Evolutionary conservation across 1,140 invertebrate genomes (phyloP), one percentile per base, ranked within the genome.

Genomic region (Gryllus bimaculatus): DNA sequence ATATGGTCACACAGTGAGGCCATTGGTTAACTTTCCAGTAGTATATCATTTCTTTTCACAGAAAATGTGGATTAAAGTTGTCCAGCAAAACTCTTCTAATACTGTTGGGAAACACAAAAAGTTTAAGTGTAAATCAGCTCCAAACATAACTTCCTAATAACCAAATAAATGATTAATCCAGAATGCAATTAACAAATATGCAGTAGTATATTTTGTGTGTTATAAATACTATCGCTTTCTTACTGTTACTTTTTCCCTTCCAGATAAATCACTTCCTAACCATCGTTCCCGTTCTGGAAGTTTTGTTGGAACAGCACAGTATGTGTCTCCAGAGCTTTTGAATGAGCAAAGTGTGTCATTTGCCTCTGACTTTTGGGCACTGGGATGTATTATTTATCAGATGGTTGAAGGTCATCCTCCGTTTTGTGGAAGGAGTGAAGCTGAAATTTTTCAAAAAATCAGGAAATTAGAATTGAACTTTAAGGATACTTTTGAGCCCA

Each of bases 281-380:
- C 54, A 66, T 66, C 54, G 54, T 66, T 66, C 54, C 54, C 54
- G 54, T 66, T 10, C 10, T 48, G 47, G 8, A 5, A 39, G 76
- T 77, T 77, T 77, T 39, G 74, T 21, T 10, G 74, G 74, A 12
- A 75, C 74, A 15, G 74, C 39, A 47, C 74, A 75, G 12, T 75
- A 75, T 47, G 74, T 75, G 2, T 47, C 74, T 20, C 74, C 74
- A 13, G 48, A 48, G 47, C 47, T 77, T 3, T 20, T 77, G 4
- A 77, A 26, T 8, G 76, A 47, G 5, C 12, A 13, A 39, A 92
- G 90, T 20, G 83, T 92, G 48, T 92, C 90, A 86, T 91, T 90
- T 66, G 92, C 91, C 47, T 91, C 91, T 78, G 90, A 92, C 83
- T 91, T 92, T 83, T 83, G 92, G 66, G 90, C 90, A 20, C 90